Base-by-base conservation (phyloP, 2,113 vertebrate species). In the Dasyprocta punctata region DNA sequence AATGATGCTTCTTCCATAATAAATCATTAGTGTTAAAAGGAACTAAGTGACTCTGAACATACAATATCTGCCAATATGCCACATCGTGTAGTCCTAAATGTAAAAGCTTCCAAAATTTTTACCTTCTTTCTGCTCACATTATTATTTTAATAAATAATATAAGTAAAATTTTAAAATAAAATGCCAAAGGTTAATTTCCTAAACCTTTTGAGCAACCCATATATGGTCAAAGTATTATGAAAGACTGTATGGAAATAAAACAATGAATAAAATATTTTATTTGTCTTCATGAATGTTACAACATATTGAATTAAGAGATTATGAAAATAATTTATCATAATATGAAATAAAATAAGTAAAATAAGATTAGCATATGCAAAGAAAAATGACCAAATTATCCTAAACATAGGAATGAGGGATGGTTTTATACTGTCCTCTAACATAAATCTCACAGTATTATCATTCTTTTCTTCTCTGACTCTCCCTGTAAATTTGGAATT, bases 271-370 rank as follows among this genome's bases (percentile, higher is more conserved):
- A 73, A 94, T 69, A 36, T 92, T 82, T 97, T 92, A 92, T 92
- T 86, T 93, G 20, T 81, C 81, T 78, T 91, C 84, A 93, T 83
- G 16, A 93, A 89, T 93, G 78, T 84, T 92, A 56, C 41, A 78
- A 58, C 30, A 94, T 83, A 96, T 83, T 89, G 75, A 96, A 93
- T 89, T 82, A 96, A 78, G n/a, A 96, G 28, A 92, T 94, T 89
- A 94, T 92, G 52, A 96, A 96, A 94, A 93, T 95, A 96, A 91
- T 89, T 71, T 83, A 86, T 95, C 93, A 90, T 85, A 30, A 71
- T 88, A 63, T 75, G 67, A 93, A 91, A 63, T 73, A 81, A 93
- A 90, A 63, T 71, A 88, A 75, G 58, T 58, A 92, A 86, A 96
- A 91, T 71, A 82, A 80, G 52, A 4, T 94, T 78, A 91, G 4